Conservation (phyloP, 2,888 invertebrate genomes). For the Cheilosia impressa region DNA sequence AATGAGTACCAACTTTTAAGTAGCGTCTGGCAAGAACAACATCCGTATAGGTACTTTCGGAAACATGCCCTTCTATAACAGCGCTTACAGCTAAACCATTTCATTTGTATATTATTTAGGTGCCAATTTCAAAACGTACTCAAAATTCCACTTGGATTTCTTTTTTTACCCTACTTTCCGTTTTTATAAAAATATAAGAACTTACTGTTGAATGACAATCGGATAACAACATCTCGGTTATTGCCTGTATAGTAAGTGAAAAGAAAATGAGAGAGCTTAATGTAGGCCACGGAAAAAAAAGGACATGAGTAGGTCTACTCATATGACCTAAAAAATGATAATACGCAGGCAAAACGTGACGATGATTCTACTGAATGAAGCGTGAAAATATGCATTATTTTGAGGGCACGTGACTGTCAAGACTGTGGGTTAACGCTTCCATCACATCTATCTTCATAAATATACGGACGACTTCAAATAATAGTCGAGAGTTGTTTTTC, state of each 20-base stretch:
- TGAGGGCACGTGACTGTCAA: slow-evolving; percentile 15
- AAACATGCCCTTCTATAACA: no score
- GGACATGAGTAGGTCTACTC: slow-evolving; percentile 4
- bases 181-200: no score
- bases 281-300: slow-evolving; percentile 30
- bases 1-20: no score
- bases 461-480: slow-evolving; percentile 12
- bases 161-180: no score
- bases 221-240: neutral
- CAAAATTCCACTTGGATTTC: no score
- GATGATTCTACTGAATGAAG: slow-evolving; percentile 25
- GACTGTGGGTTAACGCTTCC: neutral
- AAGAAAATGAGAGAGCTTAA: neutral
- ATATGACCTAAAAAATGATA: neutral
- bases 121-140: no score
- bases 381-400: slow-evolving; percentile 31
- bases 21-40: no score
- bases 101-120: no score
- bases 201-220: no score
- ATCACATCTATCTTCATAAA: no score
- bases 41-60: no score
- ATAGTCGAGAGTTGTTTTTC: slow-evolving; percentile 17
- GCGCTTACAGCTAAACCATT: no score
- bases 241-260: neutral
- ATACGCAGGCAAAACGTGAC: neutral